Conservation (phyloP, 2,888 invertebrate species). For the Ormyrus labotus region DNA sequence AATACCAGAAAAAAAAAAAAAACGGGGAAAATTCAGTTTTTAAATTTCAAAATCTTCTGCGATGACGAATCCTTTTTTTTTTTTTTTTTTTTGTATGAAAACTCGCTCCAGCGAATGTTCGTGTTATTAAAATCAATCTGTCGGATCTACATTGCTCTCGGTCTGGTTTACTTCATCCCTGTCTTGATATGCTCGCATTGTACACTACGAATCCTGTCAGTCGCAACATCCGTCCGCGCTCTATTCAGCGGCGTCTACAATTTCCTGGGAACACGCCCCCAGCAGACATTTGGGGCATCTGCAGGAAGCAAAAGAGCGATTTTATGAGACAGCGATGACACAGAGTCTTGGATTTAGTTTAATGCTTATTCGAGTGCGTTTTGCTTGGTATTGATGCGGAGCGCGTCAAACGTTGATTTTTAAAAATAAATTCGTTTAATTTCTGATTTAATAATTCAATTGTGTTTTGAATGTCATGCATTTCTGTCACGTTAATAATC, state of each 20-base stretch:
- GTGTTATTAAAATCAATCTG: background rate
- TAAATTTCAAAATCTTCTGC: too few relatives aligned
- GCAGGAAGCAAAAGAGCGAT: background rate
- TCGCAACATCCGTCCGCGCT: slow-evolving; percentile 69
- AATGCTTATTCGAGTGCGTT: too few relatives aligned
- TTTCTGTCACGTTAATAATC: too few relatives aligned
- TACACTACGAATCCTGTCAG: slow-evolving; percentile 65
- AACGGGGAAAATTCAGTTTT: too few relatives aligned
- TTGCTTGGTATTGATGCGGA: too few relatives aligned
- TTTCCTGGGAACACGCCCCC: slow-evolving; percentile 65
- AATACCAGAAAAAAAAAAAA: too few relatives aligned
- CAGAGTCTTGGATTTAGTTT: background rate
- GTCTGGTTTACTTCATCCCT: background rate
- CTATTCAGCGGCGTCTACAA: slow-evolving; percentile 68
- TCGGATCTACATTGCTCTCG: background rate
- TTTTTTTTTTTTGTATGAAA: too few relatives aligned
- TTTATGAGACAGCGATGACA: slow-evolving; percentile 26
- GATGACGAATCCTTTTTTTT: too few relatives aligned
- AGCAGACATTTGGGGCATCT: background rate
- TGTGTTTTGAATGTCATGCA: too few relatives aligned
- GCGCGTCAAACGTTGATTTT: too few relatives aligned
- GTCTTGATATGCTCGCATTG: slow-evolving; percentile 57
- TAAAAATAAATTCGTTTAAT: too few relatives aligned
- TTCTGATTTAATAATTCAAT: too few relatives aligned
- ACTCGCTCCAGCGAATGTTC: background rate